Evolutionary conservation across 2,888 invertebrate genomes (phyloP).

Genomic region (Agrotis clavis): DNA sequence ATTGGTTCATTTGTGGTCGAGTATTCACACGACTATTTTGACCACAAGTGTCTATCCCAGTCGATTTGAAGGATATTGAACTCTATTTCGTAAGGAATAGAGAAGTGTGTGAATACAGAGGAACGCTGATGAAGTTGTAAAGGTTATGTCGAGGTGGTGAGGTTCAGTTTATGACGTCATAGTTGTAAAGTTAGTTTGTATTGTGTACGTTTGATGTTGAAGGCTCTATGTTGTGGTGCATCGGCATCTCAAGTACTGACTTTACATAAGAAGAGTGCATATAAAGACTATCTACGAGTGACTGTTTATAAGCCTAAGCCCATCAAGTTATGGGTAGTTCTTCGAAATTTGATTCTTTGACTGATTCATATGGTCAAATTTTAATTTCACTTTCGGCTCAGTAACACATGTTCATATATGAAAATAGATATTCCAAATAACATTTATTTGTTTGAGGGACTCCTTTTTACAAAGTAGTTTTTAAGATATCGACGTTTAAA

Average conservation of each 20-base stretch:
- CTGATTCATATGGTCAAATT: no score
- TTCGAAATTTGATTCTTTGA: no score
- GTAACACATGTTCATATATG: no score
- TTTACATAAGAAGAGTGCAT: no score
- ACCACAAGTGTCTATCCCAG: constrained; percentile 54
- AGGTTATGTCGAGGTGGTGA: constrained; percentile 16
- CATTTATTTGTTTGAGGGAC: no score
- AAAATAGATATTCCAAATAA: no score
- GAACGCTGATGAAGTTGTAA: background rate
- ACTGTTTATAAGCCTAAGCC: no score
- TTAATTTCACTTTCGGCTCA: no score
- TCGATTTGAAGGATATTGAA: constrained; percentile 16
- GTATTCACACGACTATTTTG: constrained; percentile 48
- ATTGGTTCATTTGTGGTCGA: constrained; percentile 52
- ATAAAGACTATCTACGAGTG: no score
- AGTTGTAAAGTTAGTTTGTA: constrained; percentile 5
- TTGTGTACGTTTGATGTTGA: constrained; percentile 4
- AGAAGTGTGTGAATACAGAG: background rate
- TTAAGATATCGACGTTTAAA: no score
- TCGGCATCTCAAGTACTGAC: background rate
- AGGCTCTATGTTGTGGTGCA: background rate
- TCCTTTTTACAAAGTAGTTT: no score
- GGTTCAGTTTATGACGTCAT: constrained; percentile 34
- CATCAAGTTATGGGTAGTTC: no score
- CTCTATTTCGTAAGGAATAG: constrained; percentile 14